Evolutionary conservation across 2,888 invertebrate genomes (phyloP).

Genomic region (Aphidius colemani): DNA sequence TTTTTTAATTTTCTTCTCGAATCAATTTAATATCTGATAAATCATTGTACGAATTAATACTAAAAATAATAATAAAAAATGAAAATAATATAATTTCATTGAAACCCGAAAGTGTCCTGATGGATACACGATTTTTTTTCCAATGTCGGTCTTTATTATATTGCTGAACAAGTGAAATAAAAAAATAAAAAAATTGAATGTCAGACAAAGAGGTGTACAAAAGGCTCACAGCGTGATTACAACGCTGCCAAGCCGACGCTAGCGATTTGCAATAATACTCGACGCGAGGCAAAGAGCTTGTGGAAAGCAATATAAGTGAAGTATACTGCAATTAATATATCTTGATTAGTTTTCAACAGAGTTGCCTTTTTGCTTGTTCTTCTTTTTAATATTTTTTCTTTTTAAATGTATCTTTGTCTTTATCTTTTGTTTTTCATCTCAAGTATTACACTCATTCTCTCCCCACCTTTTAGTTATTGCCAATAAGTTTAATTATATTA

Average conservation of each 20-base stretch:
- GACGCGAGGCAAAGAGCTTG: slow-evolving; percentile 39
- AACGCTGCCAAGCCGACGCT: slow-evolving; percentile 15
- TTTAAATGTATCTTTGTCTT: slow-evolving; percentile 7
- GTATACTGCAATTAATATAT: slow-evolving; percentile 55
- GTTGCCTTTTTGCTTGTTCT: slow-evolving; percentile 42
- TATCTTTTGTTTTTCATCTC: slow-evolving; percentile 24
- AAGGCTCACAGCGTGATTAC: slow-evolving; percentile 12
- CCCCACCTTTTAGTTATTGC: slow-evolving; percentile 41
- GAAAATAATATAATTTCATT: not conserved
- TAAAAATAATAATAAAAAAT: too few species aligned
- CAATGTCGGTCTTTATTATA: slow-evolving; percentile 9
- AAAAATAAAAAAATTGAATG: not conserved
- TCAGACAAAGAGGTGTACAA: slow-evolving; percentile 5
- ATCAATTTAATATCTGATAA: slow-evolving; percentile 13
- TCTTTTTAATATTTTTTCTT: slow-evolving; percentile 22
- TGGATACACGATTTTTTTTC: not conserved
- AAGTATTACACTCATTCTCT: slow-evolving; percentile 14
- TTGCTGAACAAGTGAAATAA: not conserved
- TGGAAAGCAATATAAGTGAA: slow-evolving; percentile 50
- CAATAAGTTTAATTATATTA: slow-evolving; percentile 45
- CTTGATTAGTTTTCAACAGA: slow-evolving; percentile 54
- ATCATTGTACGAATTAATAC: not conserved
- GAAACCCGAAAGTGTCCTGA: slow-evolving; percentile 15
- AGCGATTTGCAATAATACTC: slow-evolving; percentile 52
- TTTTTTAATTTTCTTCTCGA: slow-evolving; percentile 11